These are phyloP conservation scores for Atta colombica DNA, from an alignment of 1,140 invertebrate species.

Conservation along the genomic window DNA sequence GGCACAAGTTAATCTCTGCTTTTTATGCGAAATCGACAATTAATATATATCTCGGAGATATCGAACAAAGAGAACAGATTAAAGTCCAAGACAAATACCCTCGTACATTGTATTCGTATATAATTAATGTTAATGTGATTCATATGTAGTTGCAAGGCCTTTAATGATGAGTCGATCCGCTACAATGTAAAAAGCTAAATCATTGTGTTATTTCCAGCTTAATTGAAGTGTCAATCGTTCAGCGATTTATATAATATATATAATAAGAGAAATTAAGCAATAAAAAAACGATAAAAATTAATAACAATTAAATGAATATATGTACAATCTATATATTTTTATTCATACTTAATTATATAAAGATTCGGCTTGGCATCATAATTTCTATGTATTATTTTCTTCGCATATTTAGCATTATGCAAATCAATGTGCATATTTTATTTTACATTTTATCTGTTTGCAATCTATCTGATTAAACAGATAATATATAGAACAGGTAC, in stretches of 20 bases:
- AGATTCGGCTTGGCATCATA: not conserved
- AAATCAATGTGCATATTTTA: not conserved
- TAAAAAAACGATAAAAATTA: not conserved
- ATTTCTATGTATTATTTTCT: not conserved
- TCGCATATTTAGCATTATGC: not conserved
- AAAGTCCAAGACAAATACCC: slow-evolving; percentile 51
- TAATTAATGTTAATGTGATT: not conserved
- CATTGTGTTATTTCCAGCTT: not conserved
- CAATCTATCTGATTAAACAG: not conserved
- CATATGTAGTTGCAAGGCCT: not conserved
- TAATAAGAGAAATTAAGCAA: slow-evolving; percentile 2
- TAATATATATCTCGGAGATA: slow-evolving; percentile 31
- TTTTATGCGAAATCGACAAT: slow-evolving; percentile 6
- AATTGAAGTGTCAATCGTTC: not conserved
- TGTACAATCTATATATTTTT: not conserved
- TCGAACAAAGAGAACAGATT: slow-evolving; percentile 37
- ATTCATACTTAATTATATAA: slow-evolving; percentile 14
- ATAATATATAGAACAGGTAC: not conserved
- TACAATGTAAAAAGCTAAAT: not conserved
- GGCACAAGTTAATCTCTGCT: not conserved
- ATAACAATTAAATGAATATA: not conserved
- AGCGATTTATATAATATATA: not conserved
- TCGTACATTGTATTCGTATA: not conserved
- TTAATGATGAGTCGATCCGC: not conserved
- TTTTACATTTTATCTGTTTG: not conserved